Conservation (phyloP, 30 jellyfish, hydroid and myxozoan genomes). For the Turritopsis dohrnii region DNA sequence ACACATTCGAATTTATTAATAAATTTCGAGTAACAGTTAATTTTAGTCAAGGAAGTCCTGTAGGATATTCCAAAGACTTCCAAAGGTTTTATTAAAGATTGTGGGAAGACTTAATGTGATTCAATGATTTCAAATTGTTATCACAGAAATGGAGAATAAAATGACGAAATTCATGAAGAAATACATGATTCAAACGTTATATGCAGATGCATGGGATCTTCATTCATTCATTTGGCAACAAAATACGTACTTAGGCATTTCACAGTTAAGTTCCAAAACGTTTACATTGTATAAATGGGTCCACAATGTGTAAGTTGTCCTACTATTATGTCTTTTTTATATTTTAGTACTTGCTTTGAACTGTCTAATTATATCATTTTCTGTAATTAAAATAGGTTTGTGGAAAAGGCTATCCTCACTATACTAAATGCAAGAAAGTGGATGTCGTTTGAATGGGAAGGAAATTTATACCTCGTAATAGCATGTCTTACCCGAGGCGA, state of each 20-base stretch:
- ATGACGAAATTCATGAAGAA: slow-evolving; percentile 56
- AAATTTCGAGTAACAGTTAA: not conserved
- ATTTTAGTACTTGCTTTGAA: too few species aligned
- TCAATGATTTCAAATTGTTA: not conserved
- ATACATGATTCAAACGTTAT: slow-evolving; percentile 61
- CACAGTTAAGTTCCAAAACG: slow-evolving; percentile 57
- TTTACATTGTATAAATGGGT: slow-evolving; percentile 75
- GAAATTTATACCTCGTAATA: slow-evolving; percentile 55
- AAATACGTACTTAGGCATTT: slow-evolving; percentile 46
- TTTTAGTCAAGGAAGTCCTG: not conserved
- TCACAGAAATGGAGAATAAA: slow-evolving; percentile 34
- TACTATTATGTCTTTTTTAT: too few species aligned
- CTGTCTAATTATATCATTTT: too few species aligned
- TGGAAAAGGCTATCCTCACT: slow-evolving; percentile 26
- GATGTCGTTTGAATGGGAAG: slow-evolving; percentile 69
- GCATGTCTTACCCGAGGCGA: slow-evolving; percentile 52
- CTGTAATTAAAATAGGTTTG: too few species aligned
- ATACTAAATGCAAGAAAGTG: slow-evolving; percentile 66
- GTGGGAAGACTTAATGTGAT: not conserved
- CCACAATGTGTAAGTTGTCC: slow-evolving; percentile 29
- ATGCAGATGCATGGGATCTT: slow-evolving; percentile 93
- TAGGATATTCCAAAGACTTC: not conserved
- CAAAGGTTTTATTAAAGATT: not conserved
- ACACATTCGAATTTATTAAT: too few species aligned
- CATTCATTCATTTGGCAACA: slow-evolving; percentile 48